phyloP scores from a whole-genome alignment of 2,113 vertebrate species.

The Oriolus oriolus region DNA sequence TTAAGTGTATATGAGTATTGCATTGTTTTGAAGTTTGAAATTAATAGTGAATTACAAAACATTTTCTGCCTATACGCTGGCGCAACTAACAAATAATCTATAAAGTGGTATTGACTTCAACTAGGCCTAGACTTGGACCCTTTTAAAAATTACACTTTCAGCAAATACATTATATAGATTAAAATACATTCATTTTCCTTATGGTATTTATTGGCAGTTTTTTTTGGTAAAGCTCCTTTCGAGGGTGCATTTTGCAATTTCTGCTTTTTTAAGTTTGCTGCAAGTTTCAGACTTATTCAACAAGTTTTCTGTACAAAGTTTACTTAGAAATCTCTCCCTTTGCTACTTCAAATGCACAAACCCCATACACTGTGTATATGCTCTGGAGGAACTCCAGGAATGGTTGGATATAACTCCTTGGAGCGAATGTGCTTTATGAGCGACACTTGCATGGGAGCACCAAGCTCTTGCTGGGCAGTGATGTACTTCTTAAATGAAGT shows the following conservation, averaged over 20 bases:
- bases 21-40: background rate
- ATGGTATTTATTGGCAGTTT: background rate
- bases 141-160: background rate
- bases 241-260: background rate
- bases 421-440: background rate
- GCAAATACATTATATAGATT: background rate
- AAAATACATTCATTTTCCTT: background rate
- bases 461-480: background rate
- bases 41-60: background rate
- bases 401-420: background rate
- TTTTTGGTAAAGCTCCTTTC: background rate
- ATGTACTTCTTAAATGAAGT: background rate
- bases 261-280: background rate
- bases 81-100: background rate
- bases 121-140: background rate
- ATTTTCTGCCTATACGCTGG: background rate
- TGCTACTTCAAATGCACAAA: background rate
- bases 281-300: background rate
- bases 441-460: accelerated
- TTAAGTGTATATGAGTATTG: background rate
- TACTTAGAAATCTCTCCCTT: background rate
- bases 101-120: background rate
- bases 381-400: background rate
- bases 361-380: background rate
- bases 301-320: background rate